phyloP scores from a whole-genome alignment of 2,797 vertebrate genomes.

The Orestias chungarensis region DNA sequence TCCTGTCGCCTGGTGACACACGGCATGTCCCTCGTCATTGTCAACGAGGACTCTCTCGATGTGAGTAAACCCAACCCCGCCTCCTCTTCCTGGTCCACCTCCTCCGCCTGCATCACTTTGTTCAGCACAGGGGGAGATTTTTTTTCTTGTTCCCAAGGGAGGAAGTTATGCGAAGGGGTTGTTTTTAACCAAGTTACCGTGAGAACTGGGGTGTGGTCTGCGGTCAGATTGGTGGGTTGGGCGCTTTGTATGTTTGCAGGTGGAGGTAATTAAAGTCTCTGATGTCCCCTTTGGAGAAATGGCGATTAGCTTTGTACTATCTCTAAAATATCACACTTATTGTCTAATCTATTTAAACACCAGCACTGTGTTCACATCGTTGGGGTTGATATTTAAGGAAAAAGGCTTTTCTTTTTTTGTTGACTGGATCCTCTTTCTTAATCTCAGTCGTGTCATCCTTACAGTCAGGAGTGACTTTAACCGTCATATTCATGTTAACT shows the following conservation, averaged over 20 bases:
- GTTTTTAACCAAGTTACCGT: slow-evolving; percentile 58
- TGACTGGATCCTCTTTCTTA: slow-evolving; percentile 42
- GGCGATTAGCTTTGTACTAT: slow-evolving; percentile 45
- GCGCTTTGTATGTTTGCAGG: slow-evolving; percentile 78
- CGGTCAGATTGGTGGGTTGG: slow-evolving; percentile 71
- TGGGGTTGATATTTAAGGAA: slow-evolving; percentile 15
- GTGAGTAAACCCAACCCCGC: slow-evolving; percentile 83
- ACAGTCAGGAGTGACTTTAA: slow-evolving; percentile 16
- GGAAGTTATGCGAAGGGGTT: slow-evolving; percentile 28
- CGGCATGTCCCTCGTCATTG: slow-evolving; percentile 95
- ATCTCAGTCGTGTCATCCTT: slow-evolving; percentile 25
- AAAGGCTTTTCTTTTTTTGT: slow-evolving; percentile 9
- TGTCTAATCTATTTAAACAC: slow-evolving; percentile 1
- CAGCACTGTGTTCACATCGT: slow-evolving; percentile 2
- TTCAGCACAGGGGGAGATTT: slow-evolving; percentile 27
- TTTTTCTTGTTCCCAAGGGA: slow-evolving; percentile 12
- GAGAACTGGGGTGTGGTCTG: slow-evolving; percentile 75
- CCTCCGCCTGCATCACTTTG: neutral
- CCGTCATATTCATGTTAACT: slow-evolving; percentile 31
- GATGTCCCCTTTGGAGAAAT: slow-evolving; percentile 74
- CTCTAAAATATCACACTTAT: slow-evolving; percentile 18
- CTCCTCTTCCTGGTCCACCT: slow-evolving; percentile 6
- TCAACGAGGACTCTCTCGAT: slow-evolving; percentile 97
- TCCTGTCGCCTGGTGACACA: slow-evolving; percentile 95
- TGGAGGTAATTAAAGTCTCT: slow-evolving; percentile 83